Base-by-base conservation (phyloP, 2,888 invertebrate species). In the Melikaiella ostensackeni region DNA sequence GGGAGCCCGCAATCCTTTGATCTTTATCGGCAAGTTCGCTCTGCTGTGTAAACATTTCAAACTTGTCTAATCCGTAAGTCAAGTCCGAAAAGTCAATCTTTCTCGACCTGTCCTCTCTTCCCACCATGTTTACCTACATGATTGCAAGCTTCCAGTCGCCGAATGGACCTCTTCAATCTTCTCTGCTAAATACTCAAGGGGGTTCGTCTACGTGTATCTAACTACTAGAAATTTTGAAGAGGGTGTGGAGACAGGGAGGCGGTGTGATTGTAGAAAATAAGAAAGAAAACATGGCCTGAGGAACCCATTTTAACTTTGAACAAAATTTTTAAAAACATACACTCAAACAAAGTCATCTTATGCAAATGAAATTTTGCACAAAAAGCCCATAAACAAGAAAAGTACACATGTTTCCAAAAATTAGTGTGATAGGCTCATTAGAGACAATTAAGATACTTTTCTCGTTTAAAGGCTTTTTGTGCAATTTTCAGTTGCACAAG, bases 61-160 rank as follows among this genome's bases (percentile, higher is more conserved):
- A 84, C 86, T 85, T 83, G 82, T 85, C 84, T 87, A 85, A 88
- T 87, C 88, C 87, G 63, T 80, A 80, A 84, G 86, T 84, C 86
- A 86, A 88, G 86, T 82, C 81, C 80, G 79, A 83, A 85, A 86
- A 87, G 86, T 88, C 85, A 87, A 86, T 86, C 79, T 80, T 61
- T 77, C 74, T 63, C n/a, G n/a, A n/a, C 30, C 74, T 75, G 61
- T 77, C 76, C 73, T 76, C 76, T 74, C 77, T 73, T 59, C 76
- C 55, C 50, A 57, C 57, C 59, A 50, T 76, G 83, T 84, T 85
- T 83, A 79, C 84, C 78, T 82, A 83, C 78, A 84, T 86, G 87
- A 87, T 86, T 87, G 84, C 82, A 63, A 79, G 81, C 78, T 83
- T 83, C 76, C 75, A 63, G 21, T 59, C 63, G 55, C 46, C 55